Evolutionary conservation across 2,888 invertebrate genomes (phyloP).

Genomic region (Erebia palarica): DNA sequence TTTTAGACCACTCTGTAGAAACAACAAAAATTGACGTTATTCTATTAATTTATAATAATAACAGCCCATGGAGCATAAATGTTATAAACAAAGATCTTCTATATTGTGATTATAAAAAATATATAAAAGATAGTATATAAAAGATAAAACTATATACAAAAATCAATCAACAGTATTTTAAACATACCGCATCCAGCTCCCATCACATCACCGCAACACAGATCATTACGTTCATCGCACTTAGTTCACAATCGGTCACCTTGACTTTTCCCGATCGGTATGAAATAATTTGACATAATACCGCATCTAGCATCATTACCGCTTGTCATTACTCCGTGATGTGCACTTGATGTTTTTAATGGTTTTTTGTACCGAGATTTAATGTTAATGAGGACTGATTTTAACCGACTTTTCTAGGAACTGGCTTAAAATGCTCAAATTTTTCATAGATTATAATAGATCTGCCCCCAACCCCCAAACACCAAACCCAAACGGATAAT

Average conservation of each 20-base stretch:
- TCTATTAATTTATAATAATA: no score
- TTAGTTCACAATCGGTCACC: slow-evolving; percentile 68
- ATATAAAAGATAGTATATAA: no score
- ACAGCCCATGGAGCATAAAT: no score
- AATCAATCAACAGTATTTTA: background rate
- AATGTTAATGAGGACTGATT: slow-evolving; percentile 29
- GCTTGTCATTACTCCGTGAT: slow-evolving; percentile 52
- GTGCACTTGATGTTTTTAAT: slow-evolving; percentile 48
- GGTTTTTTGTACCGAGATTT: slow-evolving; percentile 44
- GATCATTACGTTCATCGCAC: slow-evolving; percentile 59
- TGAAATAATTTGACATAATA: slow-evolving; percentile 81
- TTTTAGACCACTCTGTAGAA: no score
- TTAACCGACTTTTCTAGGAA: slow-evolving; percentile 2
- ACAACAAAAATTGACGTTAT: no score
- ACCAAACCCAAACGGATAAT: no score
- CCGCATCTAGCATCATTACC: slow-evolving; percentile 66
- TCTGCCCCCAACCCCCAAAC: no score
- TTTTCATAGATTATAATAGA: background rate
- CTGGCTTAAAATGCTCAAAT: background rate
- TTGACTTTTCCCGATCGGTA: slow-evolving; percentile 79
- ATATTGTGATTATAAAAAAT: no score
- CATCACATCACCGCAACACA: slow-evolving; percentile 34
- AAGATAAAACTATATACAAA: no score
- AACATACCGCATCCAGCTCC: slow-evolving; percentile 46
- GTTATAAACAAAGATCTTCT: no score